Evolutionary conservation across 2,113 vertebrate species (phyloP).

Genomic region (Lophura nycthemera): DNA sequence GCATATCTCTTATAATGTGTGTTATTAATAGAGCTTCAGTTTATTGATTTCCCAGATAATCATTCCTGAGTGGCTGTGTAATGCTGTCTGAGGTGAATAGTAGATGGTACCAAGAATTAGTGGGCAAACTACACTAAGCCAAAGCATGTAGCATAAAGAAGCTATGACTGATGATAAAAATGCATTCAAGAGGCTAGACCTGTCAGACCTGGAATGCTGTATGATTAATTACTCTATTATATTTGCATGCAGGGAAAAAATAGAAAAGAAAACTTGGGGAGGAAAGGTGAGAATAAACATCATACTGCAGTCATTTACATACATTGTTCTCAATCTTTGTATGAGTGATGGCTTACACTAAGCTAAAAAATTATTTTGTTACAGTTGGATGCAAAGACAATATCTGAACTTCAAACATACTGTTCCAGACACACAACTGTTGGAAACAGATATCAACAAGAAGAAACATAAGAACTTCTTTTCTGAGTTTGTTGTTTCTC

Average conservation of each 20-base stretch:
- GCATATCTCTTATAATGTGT: slow-evolving; percentile 14
- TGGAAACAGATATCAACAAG: background rate
- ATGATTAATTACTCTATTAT: slow-evolving; percentile 70
- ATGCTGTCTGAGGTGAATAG: slow-evolving; percentile 53
- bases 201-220: slow-evolving; percentile 17
- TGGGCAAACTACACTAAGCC: background rate
- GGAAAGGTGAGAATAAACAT: background rate
- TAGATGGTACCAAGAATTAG: slow-evolving; percentile 36
- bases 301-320: background rate
- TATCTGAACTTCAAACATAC: background rate
- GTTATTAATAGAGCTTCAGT: slow-evolving; percentile 63
- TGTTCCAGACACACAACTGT: rapidly evolving
- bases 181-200: slow-evolving; percentile 2
- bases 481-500: background rate
- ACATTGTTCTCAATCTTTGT: background rate
- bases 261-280: background rate
- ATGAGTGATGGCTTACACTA: background rate
- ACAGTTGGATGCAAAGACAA: background rate
- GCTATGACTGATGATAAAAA: background rate
- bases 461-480: rapidly evolving
- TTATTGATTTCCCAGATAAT: slow-evolving; percentile 68
- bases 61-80: slow-evolving; percentile 54
- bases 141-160: background rate
- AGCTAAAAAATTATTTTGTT: background rate
- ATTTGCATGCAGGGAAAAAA: background rate